Percentiles rank a stretch among this genome's conserved stretches.
phyloP scores from a whole-genome alignment of 1,140 invertebrate species.

The Neoseiulus cucumeris region DNA sequence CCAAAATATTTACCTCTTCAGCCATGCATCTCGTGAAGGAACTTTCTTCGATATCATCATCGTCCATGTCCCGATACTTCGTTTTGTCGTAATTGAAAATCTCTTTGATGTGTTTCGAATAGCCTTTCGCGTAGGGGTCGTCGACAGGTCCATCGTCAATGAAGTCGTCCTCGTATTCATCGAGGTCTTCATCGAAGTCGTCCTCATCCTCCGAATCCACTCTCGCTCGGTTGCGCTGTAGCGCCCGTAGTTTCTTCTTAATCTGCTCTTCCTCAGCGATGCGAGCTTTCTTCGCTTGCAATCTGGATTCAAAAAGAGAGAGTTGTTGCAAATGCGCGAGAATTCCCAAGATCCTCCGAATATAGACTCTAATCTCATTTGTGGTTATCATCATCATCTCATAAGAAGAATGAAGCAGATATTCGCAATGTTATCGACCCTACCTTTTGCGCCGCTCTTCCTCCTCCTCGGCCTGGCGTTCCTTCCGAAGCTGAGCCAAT shows the following conservation, averaged over 20 bases:
- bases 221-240: background rate
- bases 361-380: too few relatives aligned
- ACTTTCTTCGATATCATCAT: background rate
- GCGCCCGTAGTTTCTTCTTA: background rate
- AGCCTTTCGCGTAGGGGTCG: background rate
- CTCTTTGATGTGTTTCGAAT: background rate
- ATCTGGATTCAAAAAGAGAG: background rate
- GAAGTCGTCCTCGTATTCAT: constrained; percentile 5
- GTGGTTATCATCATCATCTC: too few relatives aligned
- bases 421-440: too few relatives aligned
- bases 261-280: background rate
- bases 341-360: too few relatives aligned
- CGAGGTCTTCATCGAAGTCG: background rate
- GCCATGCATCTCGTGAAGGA: constrained; percentile 4
- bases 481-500: background rate
- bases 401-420: too few relatives aligned
- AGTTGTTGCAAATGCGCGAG: background rate
- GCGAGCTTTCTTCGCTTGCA: background rate
- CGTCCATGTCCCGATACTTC: constrained; percentile 4
- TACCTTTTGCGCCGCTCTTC: background rate
- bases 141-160: background rate
- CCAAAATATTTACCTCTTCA: background rate
- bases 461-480: background rate
- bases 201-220: constrained; percentile 3
- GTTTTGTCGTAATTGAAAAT: constrained; percentile 6